Base-by-base conservation (phyloP, 2,888 invertebrate species). In the Keiferia lycopersicella region DNA sequence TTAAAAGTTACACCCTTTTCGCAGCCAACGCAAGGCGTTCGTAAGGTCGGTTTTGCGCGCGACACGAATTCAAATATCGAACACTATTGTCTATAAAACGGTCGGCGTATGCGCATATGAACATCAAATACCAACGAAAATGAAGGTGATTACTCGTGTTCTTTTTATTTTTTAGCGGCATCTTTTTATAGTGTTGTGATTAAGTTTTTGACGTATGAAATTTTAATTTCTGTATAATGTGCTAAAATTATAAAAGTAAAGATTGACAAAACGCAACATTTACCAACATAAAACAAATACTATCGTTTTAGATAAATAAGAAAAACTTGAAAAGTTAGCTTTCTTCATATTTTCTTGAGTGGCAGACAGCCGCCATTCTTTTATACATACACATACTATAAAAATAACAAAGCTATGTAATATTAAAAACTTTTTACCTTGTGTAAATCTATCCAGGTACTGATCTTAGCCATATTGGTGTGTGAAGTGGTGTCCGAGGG, bases 141-240 rank as follows among this genome's bases (percentile, higher is more conserved):
- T 91, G 91, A 91, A 91, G 91, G 91, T 91, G 89, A 88, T 84
- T 72, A 82, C 84, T 85, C 87, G 87, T 84, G 56, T 56, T 56
- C 16, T 18, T 22, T 30, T 56, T 56, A 26, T 26, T 53, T 56
- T 30, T 30, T 30, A n/a, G 6, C n/a, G n/a, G n/a, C 30, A 12
- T 30, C 30, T 26, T 30, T 16, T 56, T 30, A 30, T 30, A 56
- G 30, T 26, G 51, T 53, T 53, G 26, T 26, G 51, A 26, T 53
- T 53, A 26, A 53, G 26, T 11, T 26, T 26, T 4, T 12, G 51
- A 11, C 14, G 12, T 26, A 22, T 26, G 51, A 1, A 10, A 12
- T 12, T 41, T 41, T 14, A 11, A 41, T 12, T 41, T 11, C 41
- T 41, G 12, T 41, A 14, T 14, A 39, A 26, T 26, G 26, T 26